Evolutionary conservation across 2,888 invertebrate genomes (phyloP).

Genomic region (Pomacea canaliculata): DNA sequence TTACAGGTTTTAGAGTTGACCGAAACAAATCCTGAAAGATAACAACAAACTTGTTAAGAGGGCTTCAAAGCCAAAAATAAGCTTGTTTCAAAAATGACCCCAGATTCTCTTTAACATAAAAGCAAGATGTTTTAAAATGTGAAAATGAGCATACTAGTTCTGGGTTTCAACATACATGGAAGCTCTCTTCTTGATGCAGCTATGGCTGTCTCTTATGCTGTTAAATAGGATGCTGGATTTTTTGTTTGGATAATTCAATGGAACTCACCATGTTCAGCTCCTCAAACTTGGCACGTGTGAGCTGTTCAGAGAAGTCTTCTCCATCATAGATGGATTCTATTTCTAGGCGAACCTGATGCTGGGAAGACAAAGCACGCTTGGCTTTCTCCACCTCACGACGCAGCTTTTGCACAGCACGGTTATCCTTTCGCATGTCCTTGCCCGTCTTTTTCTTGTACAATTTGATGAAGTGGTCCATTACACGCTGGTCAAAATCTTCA

Average conservation of each 20-base stretch:
- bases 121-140: no score
- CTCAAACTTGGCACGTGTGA: conserved; percentile 98
- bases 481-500: conserved; percentile 98
- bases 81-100: no score
- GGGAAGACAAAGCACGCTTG: conserved; percentile 93
- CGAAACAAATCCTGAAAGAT: conserved; percentile 74
- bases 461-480: conserved; percentile 99
- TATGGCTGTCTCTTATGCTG: no score
- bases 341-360: conserved; percentile 97
- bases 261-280: conserved; percentile 89
- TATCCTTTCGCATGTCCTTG: conserved; percentile 93
- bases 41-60: background rate
- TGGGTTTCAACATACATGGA: no score
- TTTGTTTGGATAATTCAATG: background rate
- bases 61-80: no score
- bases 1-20: conserved; percentile 93
- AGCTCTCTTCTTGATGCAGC: no score
- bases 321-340: conserved; percentile 99
- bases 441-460: conserved; percentile 99
- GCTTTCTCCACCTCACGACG: conserved; percentile 98
- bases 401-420: conserved; percentile 94
- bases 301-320: conserved; percentile 97
- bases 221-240: background rate
- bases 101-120: no score
- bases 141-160: no score